Conservation (phyloP, 2,888 invertebrate species). For the Andrena haemorrhoa region DNA sequence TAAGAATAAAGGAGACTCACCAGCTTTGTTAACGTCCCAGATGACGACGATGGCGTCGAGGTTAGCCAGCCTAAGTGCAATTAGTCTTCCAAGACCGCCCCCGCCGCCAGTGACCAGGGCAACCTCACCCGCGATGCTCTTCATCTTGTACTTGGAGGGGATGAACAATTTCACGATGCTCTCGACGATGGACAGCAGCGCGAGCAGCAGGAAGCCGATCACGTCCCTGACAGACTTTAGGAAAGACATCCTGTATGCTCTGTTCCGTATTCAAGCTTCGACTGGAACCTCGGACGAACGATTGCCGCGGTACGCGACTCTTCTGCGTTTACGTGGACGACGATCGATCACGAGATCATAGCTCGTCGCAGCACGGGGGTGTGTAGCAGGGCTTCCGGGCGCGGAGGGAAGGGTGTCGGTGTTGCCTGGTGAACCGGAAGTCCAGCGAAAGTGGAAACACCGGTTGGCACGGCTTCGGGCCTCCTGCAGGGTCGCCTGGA, state of each 20-base stretch:
- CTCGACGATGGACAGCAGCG: slow-evolving; percentile 86
- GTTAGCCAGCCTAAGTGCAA: slow-evolving; percentile 91
- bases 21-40: slow-evolving; percentile 95
- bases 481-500: slow-evolving; percentile 2
- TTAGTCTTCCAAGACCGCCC: slow-evolving; percentile 92
- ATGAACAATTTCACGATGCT: slow-evolving; percentile 86
- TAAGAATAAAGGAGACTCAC: slow-evolving; percentile 84
- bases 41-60: slow-evolving; percentile 92
- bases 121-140: slow-evolving; percentile 90
- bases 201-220: slow-evolving; percentile 86
- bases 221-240: slow-evolving; percentile 87
- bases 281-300: background rate
- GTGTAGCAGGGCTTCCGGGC: background rate
- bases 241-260: slow-evolving; percentile 80
- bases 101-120: slow-evolving; percentile 96
- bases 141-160: slow-evolving; percentile 88
- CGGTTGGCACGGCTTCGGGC: background rate
- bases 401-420: background rate
- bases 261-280: background rate
- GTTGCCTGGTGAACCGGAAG: background rate
- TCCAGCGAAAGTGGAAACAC: background rate
- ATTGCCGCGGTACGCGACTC: background rate
- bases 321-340: background rate
- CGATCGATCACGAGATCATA: slow-evolving; percentile 54
- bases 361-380: background rate